phyloP scores from a whole-genome alignment of 2,888 invertebrate genomes.

The Serrognathus titanus region DNA sequence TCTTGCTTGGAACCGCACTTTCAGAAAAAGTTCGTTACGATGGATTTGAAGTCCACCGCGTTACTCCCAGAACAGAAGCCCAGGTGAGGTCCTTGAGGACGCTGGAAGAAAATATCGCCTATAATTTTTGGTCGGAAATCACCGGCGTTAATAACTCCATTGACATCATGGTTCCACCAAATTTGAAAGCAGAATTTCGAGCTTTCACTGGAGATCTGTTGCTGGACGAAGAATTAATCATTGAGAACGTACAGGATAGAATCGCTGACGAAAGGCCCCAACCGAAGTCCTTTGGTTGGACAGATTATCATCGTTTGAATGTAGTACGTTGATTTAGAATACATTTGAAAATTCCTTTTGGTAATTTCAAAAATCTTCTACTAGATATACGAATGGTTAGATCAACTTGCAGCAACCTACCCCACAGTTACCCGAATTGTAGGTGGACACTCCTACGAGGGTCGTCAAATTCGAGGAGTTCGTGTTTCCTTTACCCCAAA shows the following conservation, averaged over 20 bases:
- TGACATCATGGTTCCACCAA: slow-evolving; percentile 61
- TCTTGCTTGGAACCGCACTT: slow-evolving; percentile 2
- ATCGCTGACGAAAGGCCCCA: slow-evolving; percentile 43
- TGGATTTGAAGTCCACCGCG: slow-evolving; percentile 36
- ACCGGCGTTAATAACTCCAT: slow-evolving; percentile 45
- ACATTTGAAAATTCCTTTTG: slow-evolving; percentile 2
- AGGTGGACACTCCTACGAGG: slow-evolving; percentile 60
- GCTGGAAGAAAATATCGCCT: slow-evolving; percentile 41
- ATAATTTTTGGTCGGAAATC: slow-evolving; percentile 48
- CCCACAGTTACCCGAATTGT: slow-evolving; percentile 52
- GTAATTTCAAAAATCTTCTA: neutral
- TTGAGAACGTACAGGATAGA: slow-evolving; percentile 59
- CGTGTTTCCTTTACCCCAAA: slow-evolving; percentile 47
- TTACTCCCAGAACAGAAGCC: slow-evolving; percentile 31
- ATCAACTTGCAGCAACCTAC: slow-evolving; percentile 48
- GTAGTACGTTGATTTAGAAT: slow-evolving; percentile 38
- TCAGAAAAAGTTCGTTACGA: slow-evolving; percentile 24
- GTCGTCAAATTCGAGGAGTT: slow-evolving; percentile 58
- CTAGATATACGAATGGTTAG: slow-evolving; percentile 59
- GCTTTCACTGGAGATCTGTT: slow-evolving; percentile 43
- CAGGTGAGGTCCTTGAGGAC: slow-evolving; percentile 47
- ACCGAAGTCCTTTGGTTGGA: slow-evolving; percentile 54
- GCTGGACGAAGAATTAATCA: slow-evolving; percentile 48
- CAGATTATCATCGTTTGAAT: slow-evolving; percentile 56
- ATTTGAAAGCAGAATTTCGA: slow-evolving; percentile 49